Percentiles rank a stretch among this genome's conserved stretches.
Conservation (phyloP, 35 echinoderm and acorn worm genomes). For the Lytechinus pictus region DNA sequence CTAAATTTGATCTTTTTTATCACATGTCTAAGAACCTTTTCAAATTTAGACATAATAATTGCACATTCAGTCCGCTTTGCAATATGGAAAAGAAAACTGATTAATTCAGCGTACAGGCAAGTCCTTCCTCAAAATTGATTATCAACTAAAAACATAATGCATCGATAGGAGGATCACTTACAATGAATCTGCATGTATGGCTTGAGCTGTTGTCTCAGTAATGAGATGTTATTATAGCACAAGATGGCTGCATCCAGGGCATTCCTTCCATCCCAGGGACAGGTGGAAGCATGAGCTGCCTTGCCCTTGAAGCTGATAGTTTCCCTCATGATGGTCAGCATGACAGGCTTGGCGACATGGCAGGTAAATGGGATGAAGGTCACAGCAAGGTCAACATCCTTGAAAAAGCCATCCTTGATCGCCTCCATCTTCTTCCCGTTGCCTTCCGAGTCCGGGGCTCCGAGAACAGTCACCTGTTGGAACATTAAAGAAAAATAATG, state of each 20-base stretch:
- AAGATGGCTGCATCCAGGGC: conserved; percentile 80
- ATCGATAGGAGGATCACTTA: conserved; percentile 7
- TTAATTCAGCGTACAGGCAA: no score
- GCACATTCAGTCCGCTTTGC: no score
- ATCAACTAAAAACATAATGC: no score
- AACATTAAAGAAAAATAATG: background rate
- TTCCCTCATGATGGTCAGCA: conserved; percentile 73
- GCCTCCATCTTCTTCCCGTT: conserved; percentile 78
- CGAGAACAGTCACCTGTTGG: conserved; percentile 65
- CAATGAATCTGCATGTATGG: conserved; percentile 82
- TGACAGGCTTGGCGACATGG: conserved; percentile 62
- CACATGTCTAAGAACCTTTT: no score
- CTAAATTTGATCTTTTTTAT: no score
- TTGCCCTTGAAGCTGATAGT: conserved; percentile 56
- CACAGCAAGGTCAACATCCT: conserved; percentile 80
- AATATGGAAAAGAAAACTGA: no score
- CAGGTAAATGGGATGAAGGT: conserved; percentile 59
- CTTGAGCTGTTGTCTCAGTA: conserved; percentile 74
- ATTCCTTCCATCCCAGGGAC: conserved; percentile 82
- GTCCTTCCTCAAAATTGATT: no score
- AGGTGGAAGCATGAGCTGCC: conserved; percentile 66
- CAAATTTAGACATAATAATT: no score
- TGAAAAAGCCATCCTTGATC: conserved; percentile 68
- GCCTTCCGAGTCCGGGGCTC: conserved; percentile 72
- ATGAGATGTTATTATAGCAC: conserved; percentile 86